phyloP scores from a whole-genome alignment of 2,113 vertebrate species.

The Thermophis baileyi region DNA sequence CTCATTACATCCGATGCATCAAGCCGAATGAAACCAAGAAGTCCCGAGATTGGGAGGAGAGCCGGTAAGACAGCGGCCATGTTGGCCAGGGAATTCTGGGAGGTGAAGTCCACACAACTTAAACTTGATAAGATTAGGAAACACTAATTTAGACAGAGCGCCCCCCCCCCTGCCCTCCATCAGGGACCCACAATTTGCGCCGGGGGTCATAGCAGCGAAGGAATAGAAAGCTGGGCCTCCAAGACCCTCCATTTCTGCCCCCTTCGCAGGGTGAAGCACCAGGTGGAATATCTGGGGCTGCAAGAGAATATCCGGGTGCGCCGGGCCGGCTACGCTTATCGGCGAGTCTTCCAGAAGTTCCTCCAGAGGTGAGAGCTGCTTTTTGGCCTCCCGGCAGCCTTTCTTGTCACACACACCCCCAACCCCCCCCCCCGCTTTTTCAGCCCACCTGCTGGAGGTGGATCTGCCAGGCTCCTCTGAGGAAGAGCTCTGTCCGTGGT shows the following conservation, averaged over 20 bases:
- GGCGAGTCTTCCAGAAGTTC: constrained; percentile 89
- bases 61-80: constrained; percentile 66
- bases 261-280: constrained; percentile 81
- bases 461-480: background rate
- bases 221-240: background rate
- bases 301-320: constrained; percentile 94
- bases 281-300: constrained; percentile 93
- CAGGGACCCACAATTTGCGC: background rate
- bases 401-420: background rate
- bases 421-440: rapidly evolving
- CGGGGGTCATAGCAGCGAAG: background rate
- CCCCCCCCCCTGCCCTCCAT: background rate
- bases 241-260: background rate
- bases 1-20: constrained; percentile 97
- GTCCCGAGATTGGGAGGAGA: constrained; percentile 94
- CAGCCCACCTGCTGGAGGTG: background rate
- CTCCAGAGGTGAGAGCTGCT: constrained; percentile 76
- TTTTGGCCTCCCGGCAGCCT: too few species aligned
- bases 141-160: background rate
- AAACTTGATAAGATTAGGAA: background rate
- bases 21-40: constrained; percentile 97
- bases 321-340: constrained; percentile 89
- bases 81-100: background rate
- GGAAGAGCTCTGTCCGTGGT: background rate
- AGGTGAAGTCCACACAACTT: background rate